These are phyloP conservation scores for Potamilus streckersoni DNA, from an alignment of 1,140 invertebrate species.

Conservation along the genomic window DNA sequence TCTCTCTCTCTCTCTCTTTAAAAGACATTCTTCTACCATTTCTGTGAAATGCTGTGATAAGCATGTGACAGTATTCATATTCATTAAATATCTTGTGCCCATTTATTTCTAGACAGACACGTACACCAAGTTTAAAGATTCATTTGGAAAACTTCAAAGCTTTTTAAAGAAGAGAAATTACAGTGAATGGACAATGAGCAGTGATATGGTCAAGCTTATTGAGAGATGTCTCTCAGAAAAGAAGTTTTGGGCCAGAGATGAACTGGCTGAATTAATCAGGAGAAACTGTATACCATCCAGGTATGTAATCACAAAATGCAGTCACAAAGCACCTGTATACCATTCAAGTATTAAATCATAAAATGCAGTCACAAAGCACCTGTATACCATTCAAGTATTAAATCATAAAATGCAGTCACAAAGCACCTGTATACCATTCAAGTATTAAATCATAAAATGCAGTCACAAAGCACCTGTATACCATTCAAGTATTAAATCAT, in stretches of 20 bases:
- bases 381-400: neutral
- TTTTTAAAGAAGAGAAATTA: slow-evolving; percentile 13
- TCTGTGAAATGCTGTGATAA: neutral
- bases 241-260: slow-evolving; percentile 20
- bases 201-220: slow-evolving; percentile 22
- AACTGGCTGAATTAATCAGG: slow-evolving; percentile 14
- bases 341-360: neutral
- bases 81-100: neutral
- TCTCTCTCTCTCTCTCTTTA: neutral
- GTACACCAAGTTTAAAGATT: slow-evolving; percentile 10
- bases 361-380: neutral
- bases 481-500: neutral
- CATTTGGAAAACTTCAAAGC: slow-evolving; percentile 2
- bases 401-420: neutral
- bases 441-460: neutral
- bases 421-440: neutral
- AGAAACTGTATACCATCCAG: slow-evolving; percentile 25
- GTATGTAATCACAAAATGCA: neutral
- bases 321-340: neutral
- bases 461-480: neutral
- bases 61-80: neutral
- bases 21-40: neutral
- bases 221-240: slow-evolving; percentile 20
- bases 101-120: slow-evolving; percentile 1
- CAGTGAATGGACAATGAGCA: slow-evolving; percentile 21